Base-by-base conservation (phyloP, 2,888 invertebrate species). In the Trimorus sp. region DNA sequence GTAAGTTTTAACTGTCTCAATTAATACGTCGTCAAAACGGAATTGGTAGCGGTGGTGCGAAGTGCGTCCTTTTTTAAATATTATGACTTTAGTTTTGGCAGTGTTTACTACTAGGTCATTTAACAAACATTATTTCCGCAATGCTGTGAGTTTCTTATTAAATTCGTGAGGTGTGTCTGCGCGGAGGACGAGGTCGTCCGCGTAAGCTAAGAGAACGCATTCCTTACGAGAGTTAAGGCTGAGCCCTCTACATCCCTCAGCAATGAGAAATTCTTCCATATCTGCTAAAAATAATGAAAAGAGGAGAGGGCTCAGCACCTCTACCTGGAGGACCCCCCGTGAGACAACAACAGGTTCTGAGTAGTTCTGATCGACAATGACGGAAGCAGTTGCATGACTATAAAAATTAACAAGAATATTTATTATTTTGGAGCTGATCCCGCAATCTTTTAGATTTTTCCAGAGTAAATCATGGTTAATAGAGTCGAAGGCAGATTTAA, bases 301-400 rank as follows among this genome's bases (percentile, higher is more conserved):
- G 5, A 65, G n/a, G 7, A 65, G 11, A 11, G 65, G 65, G 16
- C 65, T 65, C 9, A 49, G n/a, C 40, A 49, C 26, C 5, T 49
- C 63, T 0, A 48, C 63, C 37, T 63, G 63, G 0, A 63, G n/a
- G n/a, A 65, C 65, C 14, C 63, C 63, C n/a, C 38, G 3, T 36
- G 63, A 37, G 38, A 63, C 42, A 7, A 1, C 14, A 14, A 51
- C 51, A 7, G 7, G 14, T 14, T 51, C 51, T 51, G 51, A 51
- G 14, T 51, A 14, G 14, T 14, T 14, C 7, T 51, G n/a, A 14
- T n/a, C 51, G 4, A 14, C 14, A 1, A 7, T 51, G 14, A 51
- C 14, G 7, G 51, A 7, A 2, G 14, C 14, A 7, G 14, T 7
- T n/a, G 51, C 51, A 7, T 14, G 51, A 14, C 14, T 14, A 51